Conservation (phyloP, 1,140 invertebrate species). For the Zaprionus ornatus region DNA sequence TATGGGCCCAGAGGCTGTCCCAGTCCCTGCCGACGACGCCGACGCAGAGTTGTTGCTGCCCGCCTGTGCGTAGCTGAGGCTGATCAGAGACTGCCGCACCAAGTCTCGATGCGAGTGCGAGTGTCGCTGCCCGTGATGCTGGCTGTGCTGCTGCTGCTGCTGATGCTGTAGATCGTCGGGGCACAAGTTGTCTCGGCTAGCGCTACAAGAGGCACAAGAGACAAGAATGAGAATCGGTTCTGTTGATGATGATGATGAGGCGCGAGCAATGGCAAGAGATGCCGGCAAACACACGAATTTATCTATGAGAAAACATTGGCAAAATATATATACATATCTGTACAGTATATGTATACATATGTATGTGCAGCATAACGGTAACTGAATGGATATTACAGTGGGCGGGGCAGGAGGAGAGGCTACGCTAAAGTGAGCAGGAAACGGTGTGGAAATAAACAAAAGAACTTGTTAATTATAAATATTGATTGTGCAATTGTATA, state of each 20-base stretch:
- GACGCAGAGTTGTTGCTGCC: slow-evolving; percentile 23
- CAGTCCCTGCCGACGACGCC: slow-evolving; percentile 37
- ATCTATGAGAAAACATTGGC: slow-evolving; percentile 65
- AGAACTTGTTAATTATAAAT: slow-evolving; percentile 78
- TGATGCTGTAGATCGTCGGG: slow-evolving; percentile 73
- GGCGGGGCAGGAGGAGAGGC: slow-evolving; percentile 19
- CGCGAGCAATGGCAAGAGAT: slow-evolving; percentile 35
- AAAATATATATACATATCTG: slow-evolving; percentile 9
- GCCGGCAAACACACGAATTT: slow-evolving; percentile 70
- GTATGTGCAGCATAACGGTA: slow-evolving; percentile 24
- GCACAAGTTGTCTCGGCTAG: slow-evolving; percentile 82
- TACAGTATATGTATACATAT: neutral
- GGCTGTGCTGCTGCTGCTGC: slow-evolving; percentile 70
- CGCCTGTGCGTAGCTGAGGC: slow-evolving; percentile 79
- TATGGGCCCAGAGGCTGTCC: slow-evolving; percentile 22
- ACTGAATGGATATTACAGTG: neutral
- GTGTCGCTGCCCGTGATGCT: slow-evolving; percentile 62
- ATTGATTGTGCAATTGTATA: slow-evolving; percentile 73
- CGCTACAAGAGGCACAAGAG: slow-evolving; percentile 66
- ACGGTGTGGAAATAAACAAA: slow-evolving; percentile 69
- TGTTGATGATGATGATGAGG: slow-evolving; percentile 26
- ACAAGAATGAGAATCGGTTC: slow-evolving; percentile 61
- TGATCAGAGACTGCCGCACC: slow-evolving; percentile 82
- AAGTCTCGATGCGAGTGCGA: slow-evolving; percentile 80
- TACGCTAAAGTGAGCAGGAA: slow-evolving; percentile 79